Evolutionary conservation across 30 jellyfish, hydroid and myxozoan genomes (phyloP).

Genomic region (Aurelia sp.): DNA sequence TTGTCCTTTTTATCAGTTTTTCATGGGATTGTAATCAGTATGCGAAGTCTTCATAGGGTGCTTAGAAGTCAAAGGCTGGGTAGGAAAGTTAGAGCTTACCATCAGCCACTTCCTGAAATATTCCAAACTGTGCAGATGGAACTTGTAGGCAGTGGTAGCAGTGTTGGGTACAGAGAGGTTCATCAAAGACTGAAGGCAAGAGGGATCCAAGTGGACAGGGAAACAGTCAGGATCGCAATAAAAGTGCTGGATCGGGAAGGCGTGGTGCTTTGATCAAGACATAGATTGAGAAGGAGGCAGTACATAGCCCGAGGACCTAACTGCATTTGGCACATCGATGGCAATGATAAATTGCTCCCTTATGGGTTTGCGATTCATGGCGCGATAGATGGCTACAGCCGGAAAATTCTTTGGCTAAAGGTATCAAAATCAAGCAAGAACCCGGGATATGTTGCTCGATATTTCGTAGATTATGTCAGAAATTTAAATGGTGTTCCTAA

Average conservation of each 20-base stretch:
- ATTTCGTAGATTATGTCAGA: constrained; percentile 12
- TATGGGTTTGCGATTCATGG: constrained; percentile 63
- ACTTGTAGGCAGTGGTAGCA: neutral
- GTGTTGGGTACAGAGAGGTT: constrained; percentile 40
- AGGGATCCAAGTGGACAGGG: constrained; percentile 25
- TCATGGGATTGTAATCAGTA: constrained; percentile 29
- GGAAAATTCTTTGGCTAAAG: constrained; percentile 46
- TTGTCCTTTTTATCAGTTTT: neutral
- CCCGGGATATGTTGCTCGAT: constrained; percentile 7
- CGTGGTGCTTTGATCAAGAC: neutral
- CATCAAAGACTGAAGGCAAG: constrained; percentile 1
- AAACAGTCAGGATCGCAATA: constrained; percentile 3
- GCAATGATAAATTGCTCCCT: constrained; percentile 32
- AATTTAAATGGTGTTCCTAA: constrained; percentile 5
- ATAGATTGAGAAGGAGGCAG: constrained; percentile 28
- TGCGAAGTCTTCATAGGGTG: constrained; percentile 23
- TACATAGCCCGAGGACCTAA: constrained; percentile 55
- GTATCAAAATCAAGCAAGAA: constrained; percentile 39
- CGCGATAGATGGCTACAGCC: constrained; percentile 52
- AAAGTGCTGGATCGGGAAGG: constrained; percentile 3
- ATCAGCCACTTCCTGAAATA: neutral
- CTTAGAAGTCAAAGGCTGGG: constrained; percentile 11
- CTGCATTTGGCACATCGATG: constrained; percentile 21
- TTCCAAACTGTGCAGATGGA: neutral
- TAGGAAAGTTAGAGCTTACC: neutral